Percentiles rank a stretch among this genome's conserved stretches.
Evolutionary conservation across 2,113 vertebrate species (phyloP).

Genomic region (Coreoperca whiteheadi): DNA sequence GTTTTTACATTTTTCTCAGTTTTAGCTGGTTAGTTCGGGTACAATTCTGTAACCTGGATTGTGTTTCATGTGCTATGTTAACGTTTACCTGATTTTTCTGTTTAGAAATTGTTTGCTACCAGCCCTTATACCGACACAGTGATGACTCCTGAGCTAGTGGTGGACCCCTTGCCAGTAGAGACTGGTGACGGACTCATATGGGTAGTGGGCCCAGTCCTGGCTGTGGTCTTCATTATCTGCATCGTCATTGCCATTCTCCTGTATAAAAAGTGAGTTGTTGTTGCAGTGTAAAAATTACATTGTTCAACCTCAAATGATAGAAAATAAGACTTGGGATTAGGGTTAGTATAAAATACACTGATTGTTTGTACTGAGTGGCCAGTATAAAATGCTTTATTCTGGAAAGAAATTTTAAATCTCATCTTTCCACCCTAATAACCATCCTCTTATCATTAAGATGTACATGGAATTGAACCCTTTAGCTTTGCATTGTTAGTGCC

Average conservation of each 20-base stretch:
- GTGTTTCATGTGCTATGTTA: not conserved
- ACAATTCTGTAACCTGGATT: not conserved
- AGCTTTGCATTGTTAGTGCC: not conserved
- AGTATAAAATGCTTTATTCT: not conserved
- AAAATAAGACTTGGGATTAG: not conserved
- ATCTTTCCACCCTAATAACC: no score
- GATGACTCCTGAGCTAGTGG: constrained; percentile 87
- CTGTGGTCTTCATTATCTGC: constrained; percentile 99
- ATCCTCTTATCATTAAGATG: not conserved
- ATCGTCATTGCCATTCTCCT: constrained; percentile 98
- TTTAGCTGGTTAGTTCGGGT: not conserved
- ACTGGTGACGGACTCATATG: constrained; percentile 96
- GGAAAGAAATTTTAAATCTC: not conserved
- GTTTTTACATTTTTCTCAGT: not conserved
- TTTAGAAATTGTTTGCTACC: constrained; percentile 91
- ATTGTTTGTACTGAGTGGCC: not conserved
- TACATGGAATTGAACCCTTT: not conserved
- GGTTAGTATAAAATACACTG: not conserved
- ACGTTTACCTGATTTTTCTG: not conserved
- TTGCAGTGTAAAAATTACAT: constrained; percentile 7
- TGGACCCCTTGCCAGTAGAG: constrained; percentile 89
- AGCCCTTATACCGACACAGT: constrained; percentile 95
- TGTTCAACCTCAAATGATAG: constrained; percentile 55
- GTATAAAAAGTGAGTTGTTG: constrained; percentile 95
- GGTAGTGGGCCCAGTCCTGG: constrained; percentile 97